phyloP scores from a whole-genome alignment of 1,140 invertebrate genomes.

The Physella acuta region DNA sequence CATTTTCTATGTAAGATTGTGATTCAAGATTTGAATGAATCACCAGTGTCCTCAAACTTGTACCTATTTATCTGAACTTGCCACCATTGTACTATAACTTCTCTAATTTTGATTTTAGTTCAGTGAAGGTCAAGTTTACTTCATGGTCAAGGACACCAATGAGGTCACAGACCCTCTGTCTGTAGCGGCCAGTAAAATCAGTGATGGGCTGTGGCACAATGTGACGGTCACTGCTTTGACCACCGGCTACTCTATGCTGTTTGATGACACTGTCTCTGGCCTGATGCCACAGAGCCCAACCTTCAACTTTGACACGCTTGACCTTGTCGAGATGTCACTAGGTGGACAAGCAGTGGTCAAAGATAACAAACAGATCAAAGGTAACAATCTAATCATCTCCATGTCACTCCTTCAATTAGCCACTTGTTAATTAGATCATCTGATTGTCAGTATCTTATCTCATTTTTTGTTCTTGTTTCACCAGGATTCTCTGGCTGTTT shows the following conservation, averaged over 20 bases:
- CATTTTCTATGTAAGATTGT: too few species aligned
- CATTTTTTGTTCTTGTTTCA: constrained; percentile 38
- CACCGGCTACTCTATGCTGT: constrained; percentile 17
- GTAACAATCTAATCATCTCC: too few species aligned
- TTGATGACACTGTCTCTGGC: constrained; percentile 18
- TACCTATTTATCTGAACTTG: neutral
- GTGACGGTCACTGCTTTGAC: constrained; percentile 36
- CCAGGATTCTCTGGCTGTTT: constrained; percentile 52
- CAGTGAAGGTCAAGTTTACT: constrained; percentile 15
- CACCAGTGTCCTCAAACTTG: too few species aligned
- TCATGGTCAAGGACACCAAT: constrained; percentile 23
- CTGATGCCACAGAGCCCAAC: constrained; percentile 2
- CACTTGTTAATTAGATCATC: too few species aligned
- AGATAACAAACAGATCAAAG: constrained; percentile 14
- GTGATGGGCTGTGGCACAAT: constrained; percentile 49
- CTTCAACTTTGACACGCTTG: constrained; percentile 38
- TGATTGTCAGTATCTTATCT: constrained; percentile 1
- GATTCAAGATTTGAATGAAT: too few species aligned
- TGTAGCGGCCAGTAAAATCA: constrained; percentile 21
- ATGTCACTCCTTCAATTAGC: too few species aligned
- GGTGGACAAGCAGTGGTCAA: constrained; percentile 30
- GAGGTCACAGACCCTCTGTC: constrained; percentile 24
- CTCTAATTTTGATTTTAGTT: constrained; percentile 20
- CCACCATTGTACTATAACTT: neutral
- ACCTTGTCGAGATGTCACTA: constrained; percentile 36